Percentiles rank a stretch among this genome's conserved stretches.
Conservation (phyloP, 2,797 vertebrate species). For the Tinamus major region DNA sequence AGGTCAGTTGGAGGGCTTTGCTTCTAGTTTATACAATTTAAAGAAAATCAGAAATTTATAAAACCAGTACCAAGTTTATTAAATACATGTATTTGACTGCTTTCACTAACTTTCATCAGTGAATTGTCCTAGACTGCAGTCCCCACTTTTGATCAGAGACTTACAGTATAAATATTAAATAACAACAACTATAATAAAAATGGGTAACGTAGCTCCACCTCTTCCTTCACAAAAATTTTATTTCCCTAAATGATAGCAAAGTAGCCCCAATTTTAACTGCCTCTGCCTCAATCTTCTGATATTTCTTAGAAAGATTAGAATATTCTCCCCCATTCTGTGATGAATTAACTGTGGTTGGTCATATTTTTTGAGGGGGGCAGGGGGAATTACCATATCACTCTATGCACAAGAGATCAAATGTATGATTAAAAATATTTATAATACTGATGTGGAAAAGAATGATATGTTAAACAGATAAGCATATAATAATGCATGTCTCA, state of each 20-base stretch:
- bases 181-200: constrained; percentile 25
- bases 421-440: constrained; percentile 84
- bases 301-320: constrained; percentile 64
- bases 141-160: not conserved
- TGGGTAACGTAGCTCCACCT: not conserved
- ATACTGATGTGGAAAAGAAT: constrained; percentile 78
- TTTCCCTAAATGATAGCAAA: constrained; percentile 18
- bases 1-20: not conserved
- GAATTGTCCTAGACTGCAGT: not conserved
- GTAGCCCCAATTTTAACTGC: constrained; percentile 12
- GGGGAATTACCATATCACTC: constrained; percentile 71
- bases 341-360: constrained; percentile 68
- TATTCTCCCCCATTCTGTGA: constrained; percentile 71
- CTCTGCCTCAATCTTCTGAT: constrained; percentile 53
- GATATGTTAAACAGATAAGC: constrained; percentile 82
- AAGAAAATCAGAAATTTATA: not conserved
- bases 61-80: not conserved
- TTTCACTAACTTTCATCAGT: not conserved
- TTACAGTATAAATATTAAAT: not conserved
- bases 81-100: not conserved
- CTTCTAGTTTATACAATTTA: not conserved
- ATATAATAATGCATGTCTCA: constrained; percentile 82
- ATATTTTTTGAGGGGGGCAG: constrained; percentile 62
- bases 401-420: constrained; percentile 77
- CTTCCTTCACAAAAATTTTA: constrained; percentile 50